Conservation (phyloP, 2,113 vertebrate species). For the Burhinus bistriatus region DNA sequence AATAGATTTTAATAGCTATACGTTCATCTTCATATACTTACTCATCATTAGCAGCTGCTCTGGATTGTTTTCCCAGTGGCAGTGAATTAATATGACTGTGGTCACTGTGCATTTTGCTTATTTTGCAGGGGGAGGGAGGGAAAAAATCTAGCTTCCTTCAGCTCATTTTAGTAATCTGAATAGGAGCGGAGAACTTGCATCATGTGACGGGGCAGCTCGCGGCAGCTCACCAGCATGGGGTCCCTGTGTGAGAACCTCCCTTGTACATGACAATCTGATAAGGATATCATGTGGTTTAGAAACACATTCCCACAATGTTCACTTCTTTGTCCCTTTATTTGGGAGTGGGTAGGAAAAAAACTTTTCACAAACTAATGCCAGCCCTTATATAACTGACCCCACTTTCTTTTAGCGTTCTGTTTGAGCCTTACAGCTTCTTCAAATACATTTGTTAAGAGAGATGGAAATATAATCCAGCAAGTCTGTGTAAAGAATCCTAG, state of each 20-base stretch:
- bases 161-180: slow-evolving; percentile 50
- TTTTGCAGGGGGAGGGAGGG: background rate
- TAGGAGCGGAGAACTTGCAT: slow-evolving; percentile 16
- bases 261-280: slow-evolving; percentile 68
- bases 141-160: background rate
- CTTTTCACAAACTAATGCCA: background rate
- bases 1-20: background rate
- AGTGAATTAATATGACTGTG: background rate
- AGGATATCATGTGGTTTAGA: slow-evolving; percentile 67
- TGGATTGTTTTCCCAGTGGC: background rate
- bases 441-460: slow-evolving; percentile 27
- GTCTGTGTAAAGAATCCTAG: slow-evolving; percentile 36
- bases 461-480: slow-evolving; percentile 47
- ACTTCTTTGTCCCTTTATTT: slow-evolving; percentile 59
- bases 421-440: slow-evolving; percentile 46
- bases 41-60: slow-evolving; percentile 7
- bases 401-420: background rate
- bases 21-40: background rate
- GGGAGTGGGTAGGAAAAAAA: slow-evolving; percentile 14
- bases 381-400: slow-evolving; percentile 9
- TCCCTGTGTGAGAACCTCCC: slow-evolving; percentile 61
- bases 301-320: slow-evolving; percentile 58
- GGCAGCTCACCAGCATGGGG: slow-evolving; percentile 54
- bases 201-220: slow-evolving; percentile 41
- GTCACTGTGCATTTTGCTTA: slow-evolving; percentile 3